A percentile compares a stretch with the other conserved stretches of the same genome.
Evolutionary conservation across 1,140 invertebrate genomes (phyloP).

Genomic region (Thaumatotibia leucotreta): DNA sequence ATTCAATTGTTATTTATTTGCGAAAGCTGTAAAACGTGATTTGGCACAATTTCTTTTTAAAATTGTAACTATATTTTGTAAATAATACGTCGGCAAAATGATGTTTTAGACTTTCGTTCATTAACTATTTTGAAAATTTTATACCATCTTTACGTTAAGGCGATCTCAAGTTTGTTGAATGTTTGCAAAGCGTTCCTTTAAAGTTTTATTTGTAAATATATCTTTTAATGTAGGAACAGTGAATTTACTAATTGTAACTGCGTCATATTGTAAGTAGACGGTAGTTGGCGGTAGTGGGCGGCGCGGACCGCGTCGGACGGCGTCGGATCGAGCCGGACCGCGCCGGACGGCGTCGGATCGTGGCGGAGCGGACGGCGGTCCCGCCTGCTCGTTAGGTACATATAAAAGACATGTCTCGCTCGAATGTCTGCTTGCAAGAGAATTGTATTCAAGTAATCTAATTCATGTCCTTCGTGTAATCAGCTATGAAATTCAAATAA

Average conservation of each 20-base stretch:
- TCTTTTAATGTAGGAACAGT: slow-evolving; percentile 70
- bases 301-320: slow-evolving; percentile 13
- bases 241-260: slow-evolving; percentile 68
- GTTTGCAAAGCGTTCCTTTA: slow-evolving; percentile 76
- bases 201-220: slow-evolving; percentile 76
- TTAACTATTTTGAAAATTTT: slow-evolving; percentile 67
- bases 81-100: slow-evolving; percentile 55
- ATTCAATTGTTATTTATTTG: slow-evolving; percentile 76
- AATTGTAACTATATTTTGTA: slow-evolving; percentile 54
- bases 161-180: slow-evolving; percentile 76
- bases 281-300: slow-evolving; percentile 29
- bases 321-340: background rate
- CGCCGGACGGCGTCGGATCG: background rate
- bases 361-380: slow-evolving; percentile 19
- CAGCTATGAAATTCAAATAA: slow-evolving; percentile 66
- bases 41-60: slow-evolving; percentile 52
- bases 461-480: slow-evolving; percentile 67
- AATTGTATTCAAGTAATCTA: slow-evolving; percentile 61
- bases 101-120: slow-evolving; percentile 63
- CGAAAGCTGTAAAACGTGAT: slow-evolving; percentile 66
- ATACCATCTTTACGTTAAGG: slow-evolving; percentile 75
- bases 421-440: slow-evolving; percentile 41
- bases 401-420: slow-evolving; percentile 40
- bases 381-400: slow-evolving; percentile 15
- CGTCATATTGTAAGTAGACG: slow-evolving; percentile 45